Base-by-base conservation (phyloP, 2,888 invertebrate species). In the Alentia gelatinosa region DNA sequence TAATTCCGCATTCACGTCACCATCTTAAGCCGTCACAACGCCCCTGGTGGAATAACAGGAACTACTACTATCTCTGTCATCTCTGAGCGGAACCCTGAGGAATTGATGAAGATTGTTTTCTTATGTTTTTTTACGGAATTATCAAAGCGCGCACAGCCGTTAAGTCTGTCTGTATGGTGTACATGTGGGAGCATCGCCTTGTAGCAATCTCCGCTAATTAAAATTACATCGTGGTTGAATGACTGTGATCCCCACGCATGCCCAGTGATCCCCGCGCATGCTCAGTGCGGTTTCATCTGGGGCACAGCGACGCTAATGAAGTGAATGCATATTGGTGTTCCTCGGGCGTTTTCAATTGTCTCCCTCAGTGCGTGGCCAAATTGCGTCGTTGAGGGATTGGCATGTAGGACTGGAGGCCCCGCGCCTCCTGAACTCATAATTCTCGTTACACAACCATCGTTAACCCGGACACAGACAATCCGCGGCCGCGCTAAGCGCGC, bases 291-390 rank as follows among this genome's bases (percentile, higher is more conserved):
- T 68, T 68, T 26, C 30, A 68, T 68, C 68, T 30, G 1, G 12
- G 30, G 5, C 68, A 12, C 47, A 30, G 30, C n/a, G 30, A 12
- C 33, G 68, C 12, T 68, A 68, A 68, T 68, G 68, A 68, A 68
- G 68, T 68, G 68, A 26, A 68, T 68, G 68, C 26, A 68, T 68
- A 68, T 68, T 68, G 68, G 68, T 68, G 68, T 68, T 26, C 68
- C 23, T 30, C 47, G 30, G 68, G 1, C 39, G 83, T 83, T 83
- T 83, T 83, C 83, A 83, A 40, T 83, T 83, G 83, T 83, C 83
- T 35, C 83, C 83, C 83, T 83, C 83, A 83, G 37, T 83, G 83
- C 83, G 40, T 39, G 12, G 40, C 83, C 83, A 83, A 83, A 83
- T 83, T 83, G 39, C 19, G 23, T 15, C 40, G 39, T 4, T 83